Conservation (phyloP, 2,888 invertebrate species). For the Phaedon cochleariae region DNA sequence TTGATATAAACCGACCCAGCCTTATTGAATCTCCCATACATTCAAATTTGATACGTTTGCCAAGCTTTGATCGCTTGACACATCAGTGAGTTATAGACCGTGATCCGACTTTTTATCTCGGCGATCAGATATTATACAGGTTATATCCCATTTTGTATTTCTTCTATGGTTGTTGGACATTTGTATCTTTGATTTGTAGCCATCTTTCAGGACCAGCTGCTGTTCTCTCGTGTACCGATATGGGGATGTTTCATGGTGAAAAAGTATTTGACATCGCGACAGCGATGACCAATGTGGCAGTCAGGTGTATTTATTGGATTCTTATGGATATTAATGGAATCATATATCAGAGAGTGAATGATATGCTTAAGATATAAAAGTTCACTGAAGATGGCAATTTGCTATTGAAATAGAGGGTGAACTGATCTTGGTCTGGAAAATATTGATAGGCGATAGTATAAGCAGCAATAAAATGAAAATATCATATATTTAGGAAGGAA, state of each 20-base stretch:
- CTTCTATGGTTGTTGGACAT: slow-evolving; percentile 31
- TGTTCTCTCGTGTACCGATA: slow-evolving; percentile 22
- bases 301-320: slow-evolving; percentile 14
- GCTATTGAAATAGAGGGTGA: too few species aligned
- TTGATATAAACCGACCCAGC: slow-evolving; percentile 32
- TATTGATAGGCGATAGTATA: too few species aligned
- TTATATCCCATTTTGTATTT: slow-evolving; percentile 38
- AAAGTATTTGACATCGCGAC: slow-evolving; percentile 14
- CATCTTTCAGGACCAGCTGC: slow-evolving; percentile 34
- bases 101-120: slow-evolving; percentile 41
- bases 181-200: slow-evolving; percentile 41
- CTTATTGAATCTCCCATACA: slow-evolving; percentile 35
- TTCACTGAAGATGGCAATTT: too few species aligned
- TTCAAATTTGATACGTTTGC: slow-evolving; percentile 44
- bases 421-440: too few species aligned
- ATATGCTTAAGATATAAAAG: too few species aligned
- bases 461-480: too few species aligned
- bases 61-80: slow-evolving; percentile 42
- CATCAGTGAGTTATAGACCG: slow-evolving; percentile 39
- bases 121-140: slow-evolving; percentile 40
- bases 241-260: slow-evolving; percentile 26
- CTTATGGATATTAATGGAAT: slow-evolving; percentile 2
- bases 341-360: not conserved
- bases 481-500: too few species aligned
- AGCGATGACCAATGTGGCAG: slow-evolving; percentile 9